Base-by-base conservation (phyloP, 2,113 vertebrate genomes). In the Prinia subflava region DNA sequence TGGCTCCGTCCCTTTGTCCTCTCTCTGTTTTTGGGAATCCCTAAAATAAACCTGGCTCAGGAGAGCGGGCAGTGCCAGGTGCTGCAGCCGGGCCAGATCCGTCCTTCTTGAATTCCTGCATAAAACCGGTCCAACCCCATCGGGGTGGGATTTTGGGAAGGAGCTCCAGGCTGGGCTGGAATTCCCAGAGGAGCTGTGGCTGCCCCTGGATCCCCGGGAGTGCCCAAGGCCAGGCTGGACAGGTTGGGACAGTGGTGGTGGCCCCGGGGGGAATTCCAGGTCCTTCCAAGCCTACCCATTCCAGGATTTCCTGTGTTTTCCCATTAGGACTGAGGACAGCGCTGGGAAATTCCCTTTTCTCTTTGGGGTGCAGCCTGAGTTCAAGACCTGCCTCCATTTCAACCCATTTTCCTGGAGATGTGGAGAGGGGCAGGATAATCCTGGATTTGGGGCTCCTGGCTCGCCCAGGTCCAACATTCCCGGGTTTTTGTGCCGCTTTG, bases 61-160 rank as follows among this genome's bases (percentile, higher is more conserved):
- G 37, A 49, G 62, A 17, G 13, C 0, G 4, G 69, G 3, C 41
- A 2, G 11, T 7, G 37, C 52, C 57, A 5, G 47, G 3, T 0
- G 9, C 1, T 6, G 15, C 2, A 56, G 52, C 42, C 20, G 8
- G 4, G 8, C 14, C 75, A 30, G 9, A 3, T 2, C 3, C 1
- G 3, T 20, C 59, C 28, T 63, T 10, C 8, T 7, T 10, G 1
- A 62, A 23, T 39, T 23, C 57, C 52, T 23, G 46, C 13, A 2
- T 1, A 5, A 30, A 84, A 37, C 0, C 21, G 17, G 3, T 7
- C 30, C 3, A 0, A 3, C 31, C 0, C 1, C 0, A 0, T 2
- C 3, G 1, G 30, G 56, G 0, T 46, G 64, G 64, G 64, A n/a
- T 55, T 41, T n/a, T 4, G 74, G 65, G 75, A 4, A 27, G 64